phyloP scores from a whole-genome alignment of 1,140 invertebrate species.

The Plodia interpunctella region DNA sequence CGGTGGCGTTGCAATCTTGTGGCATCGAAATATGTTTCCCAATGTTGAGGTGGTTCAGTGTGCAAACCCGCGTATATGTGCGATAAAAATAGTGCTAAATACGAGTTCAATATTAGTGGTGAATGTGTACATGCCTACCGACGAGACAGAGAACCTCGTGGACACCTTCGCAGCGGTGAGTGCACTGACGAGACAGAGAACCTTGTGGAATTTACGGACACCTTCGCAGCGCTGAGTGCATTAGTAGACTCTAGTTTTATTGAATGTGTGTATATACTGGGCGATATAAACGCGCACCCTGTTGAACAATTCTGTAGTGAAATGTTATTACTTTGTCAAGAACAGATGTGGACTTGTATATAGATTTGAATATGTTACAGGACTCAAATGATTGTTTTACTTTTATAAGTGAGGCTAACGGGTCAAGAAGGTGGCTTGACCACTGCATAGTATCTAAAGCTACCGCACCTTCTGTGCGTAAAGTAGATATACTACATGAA shows the following conservation, averaged over 20 bases:
- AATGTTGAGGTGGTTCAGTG: slow-evolving; percentile 19
- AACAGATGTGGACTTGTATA: slow-evolving; percentile 22
- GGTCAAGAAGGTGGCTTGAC: slow-evolving; percentile 24
- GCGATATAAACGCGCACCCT: slow-evolving; percentile 27
- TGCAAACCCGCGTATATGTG: slow-evolving; percentile 19
- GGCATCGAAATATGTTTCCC: slow-evolving; percentile 18
- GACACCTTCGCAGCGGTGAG: too few relatives aligned
- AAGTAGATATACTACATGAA: slow-evolving; percentile 20
- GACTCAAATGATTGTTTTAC: slow-evolving; percentile 18
- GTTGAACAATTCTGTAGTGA: slow-evolving; percentile 22
- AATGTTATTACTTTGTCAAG: slow-evolving; percentile 20
- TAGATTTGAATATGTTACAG: slow-evolving; percentile 20
- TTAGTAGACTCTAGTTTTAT: slow-evolving; percentile 18
- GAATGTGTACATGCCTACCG: slow-evolving; percentile 26
- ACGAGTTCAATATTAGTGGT: slow-evolving; percentile 15
- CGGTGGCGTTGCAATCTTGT: slow-evolving; percentile 21
- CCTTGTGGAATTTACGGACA: slow-evolving; percentile 24
- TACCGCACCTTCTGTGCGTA: slow-evolving; percentile 12
- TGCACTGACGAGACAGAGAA: too few relatives aligned
- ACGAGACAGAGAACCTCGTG: slow-evolving; percentile 20
- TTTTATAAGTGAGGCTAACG: slow-evolving; percentile 27
- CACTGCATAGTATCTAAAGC: slow-evolving; percentile 21
- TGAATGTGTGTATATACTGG: slow-evolving; percentile 22
- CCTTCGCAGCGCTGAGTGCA: slow-evolving; percentile 22
- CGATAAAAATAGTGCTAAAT: slow-evolving; percentile 13